Conservation (phyloP, 2,888 invertebrate species). For the Polyommatus icarus region DNA sequence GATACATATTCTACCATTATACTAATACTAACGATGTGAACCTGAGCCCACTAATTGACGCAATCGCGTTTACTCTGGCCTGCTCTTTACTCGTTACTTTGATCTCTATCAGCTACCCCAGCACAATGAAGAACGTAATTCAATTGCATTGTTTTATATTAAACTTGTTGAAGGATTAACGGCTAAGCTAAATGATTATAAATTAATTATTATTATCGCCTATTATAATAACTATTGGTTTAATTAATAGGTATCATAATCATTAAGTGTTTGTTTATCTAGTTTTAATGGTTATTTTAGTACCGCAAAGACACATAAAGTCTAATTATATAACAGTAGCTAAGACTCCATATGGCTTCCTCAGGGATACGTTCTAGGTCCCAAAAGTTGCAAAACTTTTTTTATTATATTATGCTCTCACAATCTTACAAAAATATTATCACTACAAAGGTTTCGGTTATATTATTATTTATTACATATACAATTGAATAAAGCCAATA, state of each 20-base stretch:
- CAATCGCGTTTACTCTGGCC: conserved; percentile 67
- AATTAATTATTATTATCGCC: not conserved
- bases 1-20: conserved; percentile 55
- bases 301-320: not conserved
- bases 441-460: too few relatives aligned
- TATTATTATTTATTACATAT: not conserved
- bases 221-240: not conserved
- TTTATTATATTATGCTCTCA: too few relatives aligned
- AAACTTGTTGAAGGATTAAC: conserved; percentile 34
- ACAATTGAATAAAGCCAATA: not conserved
- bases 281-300: not conserved
- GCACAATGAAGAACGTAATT: conserved; percentile 57
- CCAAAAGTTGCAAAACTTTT: too few relatives aligned
- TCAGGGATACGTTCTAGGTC: too few relatives aligned
- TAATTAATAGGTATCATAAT: not conserved
- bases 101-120: conserved; percentile 54
- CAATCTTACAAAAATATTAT: too few relatives aligned
- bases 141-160: conserved; percentile 47
- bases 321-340: not conserved
- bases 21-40: conserved; percentile 75
- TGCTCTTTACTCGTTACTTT: conserved; percentile 56
- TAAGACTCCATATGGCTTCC: not conserved
- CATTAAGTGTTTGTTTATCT: not conserved
- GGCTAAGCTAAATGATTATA: conserved; percentile 1
- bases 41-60: conserved; percentile 66